Conservation (phyloP, 2,797 vertebrate species). For the Serranus cabrilla region DNA sequence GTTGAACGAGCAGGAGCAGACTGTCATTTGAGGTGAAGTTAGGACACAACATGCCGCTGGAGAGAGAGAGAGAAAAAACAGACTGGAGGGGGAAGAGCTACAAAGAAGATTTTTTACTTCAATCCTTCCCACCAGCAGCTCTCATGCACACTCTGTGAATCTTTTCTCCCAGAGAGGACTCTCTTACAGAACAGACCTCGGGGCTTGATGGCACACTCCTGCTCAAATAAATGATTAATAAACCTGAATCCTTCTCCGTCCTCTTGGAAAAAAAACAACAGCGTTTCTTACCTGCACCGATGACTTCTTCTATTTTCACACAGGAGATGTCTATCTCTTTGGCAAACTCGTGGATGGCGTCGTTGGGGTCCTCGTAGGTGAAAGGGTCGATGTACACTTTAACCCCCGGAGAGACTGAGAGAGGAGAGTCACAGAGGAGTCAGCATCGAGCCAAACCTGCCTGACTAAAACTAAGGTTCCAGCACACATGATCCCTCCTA, state of each 20-base stretch:
- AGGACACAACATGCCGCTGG: constrained; percentile 76
- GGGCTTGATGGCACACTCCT: constrained; percentile 55
- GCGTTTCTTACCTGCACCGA: constrained; percentile 93
- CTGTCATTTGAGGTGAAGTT: constrained; percentile 77
- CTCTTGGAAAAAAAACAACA: constrained; percentile 25
- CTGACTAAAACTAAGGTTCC: too few relatives aligned
- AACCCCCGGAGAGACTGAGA: constrained; percentile 93
- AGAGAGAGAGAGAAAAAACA: constrained; percentile 47
- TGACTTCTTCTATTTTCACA: constrained; percentile 99
- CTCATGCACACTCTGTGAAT: constrained; percentile 60
- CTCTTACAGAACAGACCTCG: constrained; percentile 41
- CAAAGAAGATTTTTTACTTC: constrained; percentile 52
- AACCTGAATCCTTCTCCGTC: constrained; percentile 40
- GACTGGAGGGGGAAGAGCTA: constrained; percentile 39
- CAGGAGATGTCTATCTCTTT: constrained; percentile 99
- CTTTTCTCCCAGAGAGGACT: constrained; percentile 50
- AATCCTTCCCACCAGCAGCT: constrained; percentile 49
- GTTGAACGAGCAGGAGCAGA: constrained; percentile 69
- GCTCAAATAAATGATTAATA: constrained; percentile 65
- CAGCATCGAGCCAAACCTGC: background rate
- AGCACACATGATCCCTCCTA: too few relatives aligned
- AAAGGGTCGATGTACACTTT: constrained; percentile 99
- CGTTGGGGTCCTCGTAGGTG: constrained; percentile 98
- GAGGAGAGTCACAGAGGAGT: background rate
- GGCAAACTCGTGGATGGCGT: constrained; percentile 97